phyloP scores from a whole-genome alignment of 2,888 invertebrate genomes.

The Dynastes tityus region DNA sequence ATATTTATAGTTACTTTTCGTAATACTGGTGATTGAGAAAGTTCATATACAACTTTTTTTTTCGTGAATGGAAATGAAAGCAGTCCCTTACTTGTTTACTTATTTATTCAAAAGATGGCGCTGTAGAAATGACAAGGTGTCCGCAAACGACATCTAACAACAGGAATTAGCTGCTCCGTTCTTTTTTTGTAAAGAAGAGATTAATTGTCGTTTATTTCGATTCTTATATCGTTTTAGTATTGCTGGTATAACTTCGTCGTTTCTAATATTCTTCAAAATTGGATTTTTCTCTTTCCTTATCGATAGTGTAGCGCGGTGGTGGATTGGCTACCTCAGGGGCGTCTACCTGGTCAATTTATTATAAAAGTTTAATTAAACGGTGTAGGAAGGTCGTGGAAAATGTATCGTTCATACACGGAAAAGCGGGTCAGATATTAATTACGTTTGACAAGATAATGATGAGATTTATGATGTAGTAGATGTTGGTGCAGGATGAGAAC shows the following conservation, averaged over 20 bases:
- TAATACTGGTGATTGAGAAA: conserved; percentile 14
- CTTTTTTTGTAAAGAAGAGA: not conserved
- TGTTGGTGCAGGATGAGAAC: not conserved
- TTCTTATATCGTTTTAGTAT: not conserved
- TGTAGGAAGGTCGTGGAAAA: not conserved
- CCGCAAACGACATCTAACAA: too few species aligned
- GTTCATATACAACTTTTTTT: not conserved
- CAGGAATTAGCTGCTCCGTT: not conserved
- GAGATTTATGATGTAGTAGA: conserved; percentile 39
- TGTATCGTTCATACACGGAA: conserved; percentile 4
- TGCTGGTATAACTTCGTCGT: conserved; percentile 7
- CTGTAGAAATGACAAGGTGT: too few species aligned
- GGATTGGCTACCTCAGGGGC: conserved; percentile 1
- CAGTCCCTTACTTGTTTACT: too few species aligned
- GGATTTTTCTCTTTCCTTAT: conserved; percentile 7
- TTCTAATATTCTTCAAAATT: not conserved
- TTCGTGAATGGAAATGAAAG: not conserved
- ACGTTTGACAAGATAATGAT: conserved; percentile 40
- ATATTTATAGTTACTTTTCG: not conserved
- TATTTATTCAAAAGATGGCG: too few species aligned
- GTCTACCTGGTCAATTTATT: conserved; percentile 40
- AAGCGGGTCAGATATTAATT: conserved; percentile 26
- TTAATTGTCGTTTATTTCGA: not conserved
- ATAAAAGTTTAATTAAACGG: conserved; percentile 41
- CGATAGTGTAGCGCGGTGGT: not conserved